Conservation (phyloP, 2,888 invertebrate genomes). For the Polyploca ridens region DNA sequence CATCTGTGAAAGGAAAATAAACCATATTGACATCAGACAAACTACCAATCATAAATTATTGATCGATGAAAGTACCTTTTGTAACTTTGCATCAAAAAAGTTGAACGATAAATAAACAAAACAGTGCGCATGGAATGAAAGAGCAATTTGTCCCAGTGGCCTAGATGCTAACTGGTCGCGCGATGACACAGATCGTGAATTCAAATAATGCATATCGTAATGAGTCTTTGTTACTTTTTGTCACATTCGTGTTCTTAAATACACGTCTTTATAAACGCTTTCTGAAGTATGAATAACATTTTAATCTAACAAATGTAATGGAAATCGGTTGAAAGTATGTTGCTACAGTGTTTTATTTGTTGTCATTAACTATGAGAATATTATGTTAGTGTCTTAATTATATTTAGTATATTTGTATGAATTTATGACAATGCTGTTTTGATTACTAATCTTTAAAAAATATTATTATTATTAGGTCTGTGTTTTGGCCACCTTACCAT, state of each 20-base stretch:
- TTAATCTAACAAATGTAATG: not conserved
- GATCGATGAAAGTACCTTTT: not conserved
- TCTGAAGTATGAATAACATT: constrained; percentile 9
- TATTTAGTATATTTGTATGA: no score
- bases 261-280: constrained; percentile 10
- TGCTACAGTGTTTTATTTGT: not conserved
- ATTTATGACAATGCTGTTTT: no score
- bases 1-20: constrained; percentile 64
- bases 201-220: constrained; percentile 8
- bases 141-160: constrained; percentile 25
- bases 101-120: not conserved
- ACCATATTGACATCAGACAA: constrained; percentile 9
- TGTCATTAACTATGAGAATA: not conserved
- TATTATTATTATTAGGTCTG: no score
- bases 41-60: not conserved
- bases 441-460: no score
- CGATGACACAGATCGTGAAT: constrained; percentile 15
- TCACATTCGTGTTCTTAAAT: constrained; percentile 11
- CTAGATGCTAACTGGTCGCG: constrained; percentile 23
- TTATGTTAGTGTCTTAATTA: no score
- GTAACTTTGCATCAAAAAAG: not conserved
- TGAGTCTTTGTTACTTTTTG: constrained; percentile 9
- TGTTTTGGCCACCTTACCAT: no score
- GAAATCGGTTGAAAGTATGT: not conserved
- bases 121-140: constrained; percentile 5